Evolutionary conservation across 2,888 invertebrate species (phyloP), one percentile per base, ranked within the genome.

Genomic region (Xestia ashworthii): DNA sequence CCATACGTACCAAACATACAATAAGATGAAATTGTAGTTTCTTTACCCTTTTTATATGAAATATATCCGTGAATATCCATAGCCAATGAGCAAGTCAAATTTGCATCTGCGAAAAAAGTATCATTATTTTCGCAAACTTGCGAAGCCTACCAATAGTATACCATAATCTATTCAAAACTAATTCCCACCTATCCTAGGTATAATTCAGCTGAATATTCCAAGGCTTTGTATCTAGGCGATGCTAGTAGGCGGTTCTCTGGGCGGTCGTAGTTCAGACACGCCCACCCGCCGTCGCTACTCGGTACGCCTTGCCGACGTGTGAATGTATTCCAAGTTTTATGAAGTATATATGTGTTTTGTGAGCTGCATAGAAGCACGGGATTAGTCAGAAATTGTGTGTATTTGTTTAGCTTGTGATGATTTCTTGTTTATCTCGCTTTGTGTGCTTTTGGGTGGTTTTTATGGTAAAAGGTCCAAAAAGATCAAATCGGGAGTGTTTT

Each of bases 191-290:
- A 76, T 72, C 25, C 64, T 78, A 82, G 82, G 72, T 84, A 76
- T 76, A 84, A 71, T 80, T 76, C 46, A 73, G 81, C 55, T 78
- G 80, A 75, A 80, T 85, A 89, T 90, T 86, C 85, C 88, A 90
- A 90, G 91, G 90, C 84, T 90, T 88, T 87, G 82, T 90, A 90
- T 88, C 90, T 90, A 87, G 89, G 82, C 81, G 87, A 81, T 84
- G 84, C 80, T 81, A 83, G 87, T 89, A 89, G 94, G 89, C 94
- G 94, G 95, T 93, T 93, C 87, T 91, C 94, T 94, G 95, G 96
- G 96, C 96, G 96, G 93, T 88, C 89, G 88, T 88, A 83, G 66
- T 19, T 62, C 81, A 81, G 94, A 93, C 95, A 96, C 96, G 96
- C 96, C 96, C 95, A 95, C 87, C 84, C 92, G 94, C 86, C 86